Evolutionary conservation across 2,888 invertebrate species (phyloP), one percentile per base, ranked within the genome.

Genomic region (Syrphus vitripennis): DNA sequence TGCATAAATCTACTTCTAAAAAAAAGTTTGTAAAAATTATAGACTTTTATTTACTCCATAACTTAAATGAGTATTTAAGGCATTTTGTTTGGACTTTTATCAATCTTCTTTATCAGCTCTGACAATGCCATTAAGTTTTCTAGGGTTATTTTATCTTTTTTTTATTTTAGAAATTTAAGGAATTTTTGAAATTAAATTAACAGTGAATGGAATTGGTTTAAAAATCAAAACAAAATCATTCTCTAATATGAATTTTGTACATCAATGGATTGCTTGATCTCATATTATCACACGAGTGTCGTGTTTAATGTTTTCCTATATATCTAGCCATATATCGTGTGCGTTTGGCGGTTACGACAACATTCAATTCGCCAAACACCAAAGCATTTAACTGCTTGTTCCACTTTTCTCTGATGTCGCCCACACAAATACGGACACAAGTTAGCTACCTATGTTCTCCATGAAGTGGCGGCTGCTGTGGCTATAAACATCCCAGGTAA

Each of bases 351-450:
- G 55, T 34, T 34, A 34, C 63, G 31, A 69, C 69, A 79, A 69
- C 59, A 74, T 53, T 83, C 72, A 69, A 63, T 70, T 79, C 70
- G 74, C 63, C 79, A 83, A 83, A 83, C 74, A 79, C 55, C 74
- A 55, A 50, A 59, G 42, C 45, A 45, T n/a, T 69, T 67, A 83
- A 83, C 79, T 53, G 72, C 40, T 31, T 63, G 69, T 70, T 70
- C 57, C 69, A 83, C 55, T 83, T 79, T 70, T 61, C 16, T 26
- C 53, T 37, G n/a, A n/a, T n/a, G 24, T 55, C 70, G 29, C 76
- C 61, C 76, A 65, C 76, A 57, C n/a, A n/a, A n/a, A n/a, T n/a
- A n/a, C n/a, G n/a, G n/a, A n/a, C 45, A 29, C 42, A 63, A 55
- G 26, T 55, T 29, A 24, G 6, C 53, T 21, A 19, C n/a, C n/a